These are phyloP conservation scores for Chymomyza fuscimana DNA, from an alignment of 2,888 invertebrate species.

Conservation along the genomic window DNA sequence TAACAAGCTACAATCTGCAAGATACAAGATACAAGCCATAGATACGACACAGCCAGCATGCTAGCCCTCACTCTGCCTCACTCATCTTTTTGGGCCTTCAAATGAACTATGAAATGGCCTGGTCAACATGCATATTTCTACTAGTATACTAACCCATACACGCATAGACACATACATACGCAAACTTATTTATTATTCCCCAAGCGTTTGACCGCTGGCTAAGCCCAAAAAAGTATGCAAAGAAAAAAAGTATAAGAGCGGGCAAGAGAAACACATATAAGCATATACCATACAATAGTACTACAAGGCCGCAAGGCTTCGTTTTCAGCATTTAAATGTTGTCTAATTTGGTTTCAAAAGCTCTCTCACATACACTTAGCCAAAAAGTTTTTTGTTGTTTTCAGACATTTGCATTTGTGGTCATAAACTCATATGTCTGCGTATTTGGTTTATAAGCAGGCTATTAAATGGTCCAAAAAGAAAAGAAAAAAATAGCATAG, in stretches of 20 bases:
- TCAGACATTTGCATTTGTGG: not conserved
- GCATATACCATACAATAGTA: not conserved
- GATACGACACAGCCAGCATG: slow-evolving; percentile 42
- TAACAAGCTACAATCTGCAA: slow-evolving; percentile 36
- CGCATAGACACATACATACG: slow-evolving; percentile 22
- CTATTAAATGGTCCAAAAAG: not conserved
- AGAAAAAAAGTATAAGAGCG: slow-evolving; percentile 6
- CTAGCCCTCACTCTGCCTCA: slow-evolving; percentile 24
- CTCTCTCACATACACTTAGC: not conserved
- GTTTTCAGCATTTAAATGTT: slow-evolving; percentile 69
- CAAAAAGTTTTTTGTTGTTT: slow-evolving; percentile 1
- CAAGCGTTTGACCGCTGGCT: slow-evolving; percentile 72
- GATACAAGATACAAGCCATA: slow-evolving; percentile 19
- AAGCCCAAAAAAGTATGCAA: slow-evolving; percentile 48
- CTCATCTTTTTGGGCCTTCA: slow-evolving; percentile 56
- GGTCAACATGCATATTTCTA: slow-evolving; percentile 67
- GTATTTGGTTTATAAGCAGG: slow-evolving; percentile 46
- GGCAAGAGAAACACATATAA: not conserved
- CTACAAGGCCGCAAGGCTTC: slow-evolving; percentile 6
- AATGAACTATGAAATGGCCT: slow-evolving; percentile 74
- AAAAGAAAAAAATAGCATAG: not conserved
- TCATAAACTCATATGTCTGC: slow-evolving; percentile 25
- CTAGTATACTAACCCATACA: slow-evolving; percentile 11
- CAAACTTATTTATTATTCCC: slow-evolving; percentile 73
- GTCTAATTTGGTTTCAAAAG: slow-evolving; percentile 64